Evolutionary conservation across 1,140 invertebrate genomes (phyloP), one percentile per base, ranked within the genome.

Genomic region (Oryzaephilus surinamensis): DNA sequence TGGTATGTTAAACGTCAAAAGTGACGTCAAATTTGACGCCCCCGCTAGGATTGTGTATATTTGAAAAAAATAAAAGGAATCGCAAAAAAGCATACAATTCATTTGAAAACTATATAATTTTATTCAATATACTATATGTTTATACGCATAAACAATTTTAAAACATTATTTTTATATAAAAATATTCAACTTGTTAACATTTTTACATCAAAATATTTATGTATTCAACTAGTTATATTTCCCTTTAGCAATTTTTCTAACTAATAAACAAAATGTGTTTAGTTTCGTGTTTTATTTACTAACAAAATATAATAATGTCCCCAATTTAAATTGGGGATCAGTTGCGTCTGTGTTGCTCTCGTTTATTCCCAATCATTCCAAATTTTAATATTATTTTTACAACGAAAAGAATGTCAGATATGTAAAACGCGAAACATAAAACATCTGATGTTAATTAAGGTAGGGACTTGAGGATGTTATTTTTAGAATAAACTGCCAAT

Each of bases 1-100:
- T 54, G 52, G 52, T 54, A 54, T 54, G 52, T 42, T 45, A 54
- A 54, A 54, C 52, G 52, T 54, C 52, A 54, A 48, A 38, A 32
- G 24, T 54, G 52, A 54, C 52, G 52, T 54, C 50, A 54, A 54
- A 44, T 50, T 38, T 23, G 36, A 44, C 50, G 50, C 52, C 52
- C 49, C 52, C 52, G 35, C 41, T 23, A n/a, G n/a, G n/a, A n/a
- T n/a, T n/a, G n/a, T n/a, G n/a, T n/a, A n/a, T n/a, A n/a, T n/a
- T n/a, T n/a, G n/a, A n/a, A n/a, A n/a, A n/a, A n/a, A n/a, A n/a
- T n/a, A n/a, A n/a, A n/a, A n/a, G n/a, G n/a, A n/a, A n/a, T n/a
- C n/a, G n/a, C n/a, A n/a, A n/a, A n/a, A n/a, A n/a, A n/a, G n/a
- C n/a, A n/a, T n/a, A n/a, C n/a, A n/a, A n/a, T 24, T 24, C 23